phyloP scores from a whole-genome alignment of 2,888 invertebrate species.

The Eristalinus aeneus region DNA sequence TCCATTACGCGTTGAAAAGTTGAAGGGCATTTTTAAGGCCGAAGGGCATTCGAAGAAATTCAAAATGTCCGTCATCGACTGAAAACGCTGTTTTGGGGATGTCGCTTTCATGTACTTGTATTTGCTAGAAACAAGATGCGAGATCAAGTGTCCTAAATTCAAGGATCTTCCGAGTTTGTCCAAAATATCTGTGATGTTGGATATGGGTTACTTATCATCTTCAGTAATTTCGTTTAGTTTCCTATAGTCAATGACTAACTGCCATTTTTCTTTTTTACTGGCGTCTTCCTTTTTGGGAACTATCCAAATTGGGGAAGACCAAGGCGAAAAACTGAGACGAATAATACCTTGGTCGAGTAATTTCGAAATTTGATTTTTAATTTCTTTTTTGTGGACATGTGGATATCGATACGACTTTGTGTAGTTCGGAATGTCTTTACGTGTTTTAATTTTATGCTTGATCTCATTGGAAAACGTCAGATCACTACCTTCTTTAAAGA shows the following conservation, averaged over 20 bases:
- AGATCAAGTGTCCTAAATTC: slow-evolving; percentile 30
- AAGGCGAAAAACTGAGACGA: slow-evolving; percentile 15
- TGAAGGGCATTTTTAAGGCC: not conserved
- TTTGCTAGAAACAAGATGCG: slow-evolving; percentile 28
- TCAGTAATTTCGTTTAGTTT: slow-evolving; percentile 30
- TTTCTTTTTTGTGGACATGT: slow-evolving; percentile 7
- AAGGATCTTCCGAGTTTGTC: slow-evolving; percentile 26
- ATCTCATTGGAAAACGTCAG: slow-evolving; percentile 23
- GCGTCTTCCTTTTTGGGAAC: slow-evolving; percentile 31
- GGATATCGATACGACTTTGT: slow-evolving; percentile 11
- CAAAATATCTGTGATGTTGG: slow-evolving; percentile 26
- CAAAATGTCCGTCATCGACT: not conserved
- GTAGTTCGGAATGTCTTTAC: not conserved
- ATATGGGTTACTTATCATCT: slow-evolving; percentile 17
- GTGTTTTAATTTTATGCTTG: slow-evolving; percentile 19
- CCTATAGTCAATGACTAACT: slow-evolving; percentile 29
- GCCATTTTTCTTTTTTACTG: slow-evolving; percentile 20
- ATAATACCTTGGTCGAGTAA: slow-evolving; percentile 15
- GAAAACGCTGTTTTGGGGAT: slow-evolving; percentile 13
- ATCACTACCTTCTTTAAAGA: slow-evolving; percentile 18
- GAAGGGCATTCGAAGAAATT: slow-evolving; percentile 4
- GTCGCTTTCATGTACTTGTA: slow-evolving; percentile 8
- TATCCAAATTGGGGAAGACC: slow-evolving; percentile 33
- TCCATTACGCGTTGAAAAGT: slow-evolving; percentile 16
- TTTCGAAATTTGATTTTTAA: not conserved